These are phyloP conservation scores for Andrena bicolor DNA, from an alignment of 2,888 invertebrate genomes.

Conservation along the genomic window DNA sequence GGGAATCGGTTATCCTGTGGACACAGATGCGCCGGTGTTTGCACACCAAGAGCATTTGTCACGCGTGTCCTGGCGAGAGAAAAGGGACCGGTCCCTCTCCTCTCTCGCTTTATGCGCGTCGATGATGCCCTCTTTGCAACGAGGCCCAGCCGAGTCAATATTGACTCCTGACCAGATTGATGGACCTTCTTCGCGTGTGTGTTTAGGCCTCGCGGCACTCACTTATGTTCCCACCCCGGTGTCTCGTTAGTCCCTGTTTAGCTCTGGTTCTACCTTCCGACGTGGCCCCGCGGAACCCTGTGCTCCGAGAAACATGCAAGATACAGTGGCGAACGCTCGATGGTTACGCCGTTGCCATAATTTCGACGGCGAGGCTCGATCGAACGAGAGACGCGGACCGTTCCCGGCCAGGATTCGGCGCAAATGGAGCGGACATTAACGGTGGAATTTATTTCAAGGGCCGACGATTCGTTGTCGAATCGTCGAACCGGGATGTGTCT, in stretches of 20 bases:
- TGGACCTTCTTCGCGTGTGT: constrained; percentile 81
- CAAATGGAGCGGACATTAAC: constrained; percentile 27
- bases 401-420: constrained; percentile 1
- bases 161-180: constrained; percentile 84
- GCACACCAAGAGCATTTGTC: constrained; percentile 83
- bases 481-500: constrained; percentile 4
- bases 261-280: constrained; percentile 6
- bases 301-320: constrained; percentile 35
- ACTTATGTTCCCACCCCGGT: constrained; percentile 74
- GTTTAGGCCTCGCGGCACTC: constrained; percentile 76
- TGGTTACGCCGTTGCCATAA: neutral
- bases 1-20: constrained; percentile 79
- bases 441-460: constrained; percentile 27
- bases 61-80: constrained; percentile 83
- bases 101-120: constrained; percentile 77
- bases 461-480: constrained; percentile 15
- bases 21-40: constrained; percentile 84
- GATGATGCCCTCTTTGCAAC: constrained; percentile 84
- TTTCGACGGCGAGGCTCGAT: constrained; percentile 5
- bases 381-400: constrained; percentile 11
- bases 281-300: constrained; percentile 8
- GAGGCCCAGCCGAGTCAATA: constrained; percentile 84
- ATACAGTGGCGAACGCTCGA: constrained; percentile 5
- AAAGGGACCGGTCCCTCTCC: constrained; percentile 78
- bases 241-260: constrained; percentile 58